Percentiles rank a stretch among this genome's conserved stretches.
Conservation (phyloP, 2,113 vertebrate species). For the Tragelaphus buxtoni region DNA sequence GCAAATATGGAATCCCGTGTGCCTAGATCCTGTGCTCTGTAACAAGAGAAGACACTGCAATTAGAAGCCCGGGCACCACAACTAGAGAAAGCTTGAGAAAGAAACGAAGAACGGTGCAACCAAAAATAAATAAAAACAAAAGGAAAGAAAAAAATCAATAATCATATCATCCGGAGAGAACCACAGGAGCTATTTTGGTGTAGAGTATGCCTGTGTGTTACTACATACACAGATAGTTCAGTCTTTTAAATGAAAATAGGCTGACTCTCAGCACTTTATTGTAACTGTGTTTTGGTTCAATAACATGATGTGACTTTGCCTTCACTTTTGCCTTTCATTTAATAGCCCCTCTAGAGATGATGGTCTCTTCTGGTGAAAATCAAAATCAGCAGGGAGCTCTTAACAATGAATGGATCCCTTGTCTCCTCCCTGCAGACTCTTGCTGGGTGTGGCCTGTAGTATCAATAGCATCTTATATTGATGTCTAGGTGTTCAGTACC, state of each 20-base stretch:
- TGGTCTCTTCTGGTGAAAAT: background rate
- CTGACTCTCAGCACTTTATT: background rate
- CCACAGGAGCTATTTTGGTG: background rate
- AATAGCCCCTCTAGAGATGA: rapidly evolving
- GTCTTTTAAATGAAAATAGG: background rate
- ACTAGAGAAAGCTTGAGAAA: background rate
- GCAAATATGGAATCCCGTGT: background rate
- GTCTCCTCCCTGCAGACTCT: background rate
- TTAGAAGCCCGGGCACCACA: background rate
- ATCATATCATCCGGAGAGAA: background rate
- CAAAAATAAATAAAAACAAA: background rate
- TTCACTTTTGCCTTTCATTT: background rate
- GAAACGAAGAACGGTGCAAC: background rate
- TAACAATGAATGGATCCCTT: too few relatives aligned
- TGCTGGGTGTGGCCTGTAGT: rapidly evolving
- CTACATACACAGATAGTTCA: background rate
- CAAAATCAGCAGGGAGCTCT: too few relatives aligned
- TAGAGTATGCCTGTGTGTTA: background rate
- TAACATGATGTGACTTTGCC: background rate
- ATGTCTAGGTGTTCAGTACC: background rate
- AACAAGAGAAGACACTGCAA: background rate
- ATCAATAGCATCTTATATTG: background rate
- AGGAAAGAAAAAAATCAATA: background rate
- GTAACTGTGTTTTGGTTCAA: background rate
- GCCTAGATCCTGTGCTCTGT: background rate